Evolutionary conservation across 1,140 invertebrate genomes (phyloP), one percentile per base, ranked within the genome.

Genomic region (Drosophila watanabei): DNA sequence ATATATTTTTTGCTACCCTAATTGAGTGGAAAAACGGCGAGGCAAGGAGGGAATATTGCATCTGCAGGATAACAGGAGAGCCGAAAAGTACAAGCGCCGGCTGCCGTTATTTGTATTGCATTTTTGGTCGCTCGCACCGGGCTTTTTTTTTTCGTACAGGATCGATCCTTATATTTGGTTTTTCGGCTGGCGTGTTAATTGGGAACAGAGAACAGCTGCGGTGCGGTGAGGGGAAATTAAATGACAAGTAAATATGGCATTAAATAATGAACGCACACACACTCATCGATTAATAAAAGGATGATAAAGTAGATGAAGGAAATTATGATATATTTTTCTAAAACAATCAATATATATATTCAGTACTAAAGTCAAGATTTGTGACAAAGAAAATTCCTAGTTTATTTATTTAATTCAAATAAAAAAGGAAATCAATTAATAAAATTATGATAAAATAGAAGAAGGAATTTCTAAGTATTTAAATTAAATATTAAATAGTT

Each of bases 61-160:
- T 90, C 86, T 90, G 86, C 86, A 82, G 62, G 54, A 72, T 48
- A 69, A 41, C 70, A 24, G 45, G 14, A 18, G 14, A 37, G 28
- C 37, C 28, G n/a, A 24, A 16, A 32, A 41, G 49, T 65, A 65
- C 18, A 46, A 46, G 54, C 62, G 72, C 71, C 81, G 85, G 85
- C 85, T 90, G 86, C 75, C 85, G 61, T 85, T 90, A 82, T 90
- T 89, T 82, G 79, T 77, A 71, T 51, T 91, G 87, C 86, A 90
- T 82, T 89, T 85, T 80, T 87, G 82, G 75, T 90, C 46, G 33
- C 20, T 9, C 54, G 76, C 86, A 82, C 80, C 79, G 73, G 79
- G 80, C 75, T 86, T 86, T 80, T 51, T 73, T 24, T 24, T 24
- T 24, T 24, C 24, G 32, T n/a, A 32, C n/a, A 30, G 18, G 32